A percentile compares a stretch with the other conserved stretches of the same genome.
Conservation (phyloP, 2,888 invertebrate genomes). For the Leptura quadrifasciata region DNA sequence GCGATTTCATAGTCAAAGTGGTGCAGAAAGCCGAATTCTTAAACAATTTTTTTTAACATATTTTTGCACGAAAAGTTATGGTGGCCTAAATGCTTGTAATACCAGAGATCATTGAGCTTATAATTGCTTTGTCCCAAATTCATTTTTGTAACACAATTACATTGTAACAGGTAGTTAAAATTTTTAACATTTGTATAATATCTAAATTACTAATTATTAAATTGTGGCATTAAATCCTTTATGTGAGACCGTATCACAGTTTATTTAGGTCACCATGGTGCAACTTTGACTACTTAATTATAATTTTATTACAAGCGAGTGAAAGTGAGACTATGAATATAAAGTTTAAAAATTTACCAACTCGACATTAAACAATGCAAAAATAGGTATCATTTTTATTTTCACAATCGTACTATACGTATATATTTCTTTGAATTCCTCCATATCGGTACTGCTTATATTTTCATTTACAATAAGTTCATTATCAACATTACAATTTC, state of each 20-base stretch:
- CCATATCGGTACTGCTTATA: background rate
- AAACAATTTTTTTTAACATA: background rate
- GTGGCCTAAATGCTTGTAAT: background rate
- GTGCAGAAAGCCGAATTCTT: background rate
- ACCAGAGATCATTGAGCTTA: background rate
- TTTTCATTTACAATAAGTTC: background rate
- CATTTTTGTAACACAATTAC: no score
- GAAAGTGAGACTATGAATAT: background rate
- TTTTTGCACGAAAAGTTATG: background rate
- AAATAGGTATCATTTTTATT: no score
- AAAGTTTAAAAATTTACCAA: background rate
- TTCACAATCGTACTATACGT: background rate
- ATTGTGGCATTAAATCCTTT: no score
- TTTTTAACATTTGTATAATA: no score
- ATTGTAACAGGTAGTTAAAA: no score
- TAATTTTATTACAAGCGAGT: background rate
- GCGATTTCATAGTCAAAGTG: constrained; percentile 4
- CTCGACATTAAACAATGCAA: background rate
- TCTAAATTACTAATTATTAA: no score
- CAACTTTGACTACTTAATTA: background rate
- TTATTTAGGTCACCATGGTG: background rate
- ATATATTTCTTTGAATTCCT: background rate
- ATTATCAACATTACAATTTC: background rate
- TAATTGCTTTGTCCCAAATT: no score
- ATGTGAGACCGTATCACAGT: no score